phyloP scores from a whole-genome alignment of 2,113 vertebrate genomes.

The Daubentonia madagascariensis region DNA sequence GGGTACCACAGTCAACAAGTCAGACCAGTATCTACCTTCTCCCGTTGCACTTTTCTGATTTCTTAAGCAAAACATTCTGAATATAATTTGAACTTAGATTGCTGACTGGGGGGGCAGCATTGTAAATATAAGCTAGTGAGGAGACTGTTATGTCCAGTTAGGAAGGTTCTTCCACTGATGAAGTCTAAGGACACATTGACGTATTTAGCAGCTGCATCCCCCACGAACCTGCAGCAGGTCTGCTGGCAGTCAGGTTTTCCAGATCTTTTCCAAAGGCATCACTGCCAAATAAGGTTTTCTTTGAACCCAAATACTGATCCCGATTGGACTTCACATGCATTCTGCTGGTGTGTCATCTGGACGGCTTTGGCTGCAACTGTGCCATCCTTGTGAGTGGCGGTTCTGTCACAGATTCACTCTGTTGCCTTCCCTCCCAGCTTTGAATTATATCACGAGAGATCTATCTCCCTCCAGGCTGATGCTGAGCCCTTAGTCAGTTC shows the following conservation, averaged over 20 bases:
- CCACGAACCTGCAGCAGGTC: background rate
- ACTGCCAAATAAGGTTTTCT: background rate
- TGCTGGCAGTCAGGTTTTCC: background rate
- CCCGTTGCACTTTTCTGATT: background rate
- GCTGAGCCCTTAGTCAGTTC: background rate
- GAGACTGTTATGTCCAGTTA: fast-evolving
- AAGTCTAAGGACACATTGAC: too few relatives aligned
- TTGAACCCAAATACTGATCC: background rate
- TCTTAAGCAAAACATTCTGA: background rate
- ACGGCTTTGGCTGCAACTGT: background rate
- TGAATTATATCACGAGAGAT: background rate
- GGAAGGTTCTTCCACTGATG: background rate
- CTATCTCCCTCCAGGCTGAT: background rate
- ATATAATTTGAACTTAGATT: background rate
- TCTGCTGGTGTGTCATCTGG: background rate
- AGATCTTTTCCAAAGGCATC: background rate
- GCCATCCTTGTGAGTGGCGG: background rate
- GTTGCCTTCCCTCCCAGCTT: background rate
- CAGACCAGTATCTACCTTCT: background rate
- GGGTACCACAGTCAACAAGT: background rate
- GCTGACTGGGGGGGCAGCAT: too few relatives aligned
- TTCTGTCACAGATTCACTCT: background rate
- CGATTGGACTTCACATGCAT: too few relatives aligned
- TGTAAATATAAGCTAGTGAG: too few relatives aligned
- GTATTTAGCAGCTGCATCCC: background rate